Base-by-base conservation (phyloP, 2,888 invertebrate genomes). In the Nomada fabriciana region DNA sequence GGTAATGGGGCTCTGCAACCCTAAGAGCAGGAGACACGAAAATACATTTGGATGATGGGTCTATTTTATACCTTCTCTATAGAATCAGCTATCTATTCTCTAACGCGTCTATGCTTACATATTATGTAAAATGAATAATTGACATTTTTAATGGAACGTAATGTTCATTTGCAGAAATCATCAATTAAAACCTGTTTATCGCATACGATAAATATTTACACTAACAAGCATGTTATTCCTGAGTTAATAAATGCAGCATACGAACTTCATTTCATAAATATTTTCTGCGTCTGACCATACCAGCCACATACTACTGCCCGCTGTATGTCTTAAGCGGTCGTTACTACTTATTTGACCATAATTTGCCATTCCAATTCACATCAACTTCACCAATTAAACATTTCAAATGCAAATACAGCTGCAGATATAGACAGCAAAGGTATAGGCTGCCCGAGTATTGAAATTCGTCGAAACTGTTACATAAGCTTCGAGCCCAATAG, bases 391-490 rank as follows among this genome's bases (percentile, higher is more conserved):
- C 1, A 15, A 20, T 3, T 25, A 10, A 13, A 13, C 20, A 64
- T 69, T 55, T 52, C 11, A 25, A 55, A 76, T 61, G 15, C 1
- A 5, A 67, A 64, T 20, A 50, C 23, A 23, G n/a, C 29, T 23
- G 57, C 13, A 15, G 1, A 61, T 13, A 18, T 10, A 36, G 63
- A 11, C 20, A 57, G 42, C 61, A 55, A 57, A 57, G 69, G 11
- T 59, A 23, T 59, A 53, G 42, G 25, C 52, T 55, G 29, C 47
- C 0, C 3, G 15, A 47, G 29, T 76, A 70, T 36, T 53, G 29
- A 18, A 60, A 80, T 64, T 53, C 25, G 42, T 36, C 47, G 63
- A 63, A 72, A 57, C 65, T 65, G 52, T 78, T 78, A 80, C 47
- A 80, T 80, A 80, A 70, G 64, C 78, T 78, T 65, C 25, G 10